Evolutionary conservation across 1,140 invertebrate genomes (phyloP).

Genomic region (Teleogryllus occipitalis): DNA sequence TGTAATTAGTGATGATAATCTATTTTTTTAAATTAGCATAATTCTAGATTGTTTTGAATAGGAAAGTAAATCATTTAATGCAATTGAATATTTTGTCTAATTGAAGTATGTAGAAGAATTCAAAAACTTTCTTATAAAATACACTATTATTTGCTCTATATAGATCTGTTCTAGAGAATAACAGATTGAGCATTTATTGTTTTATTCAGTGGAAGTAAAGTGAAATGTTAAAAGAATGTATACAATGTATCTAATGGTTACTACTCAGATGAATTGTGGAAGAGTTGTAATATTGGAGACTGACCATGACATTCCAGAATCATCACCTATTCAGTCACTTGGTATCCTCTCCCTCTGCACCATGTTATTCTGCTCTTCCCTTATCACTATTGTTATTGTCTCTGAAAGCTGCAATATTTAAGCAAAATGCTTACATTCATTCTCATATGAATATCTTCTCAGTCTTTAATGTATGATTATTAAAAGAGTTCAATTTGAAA

Average conservation of each 20-base stretch:
- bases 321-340: not conserved
- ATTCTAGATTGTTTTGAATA: not conserved
- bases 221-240: not conserved
- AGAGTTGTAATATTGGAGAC: not conserved
- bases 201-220: not conserved
- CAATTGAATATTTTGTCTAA: not conserved
- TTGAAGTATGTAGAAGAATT: not conserved
- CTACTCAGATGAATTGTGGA: not conserved
- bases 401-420: not conserved
- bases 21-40: not conserved
- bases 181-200: not conserved
- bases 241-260: not conserved
- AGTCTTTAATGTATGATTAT: not conserved
- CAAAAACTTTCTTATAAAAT: not conserved
- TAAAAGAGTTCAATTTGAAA: not conserved
- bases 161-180: not conserved
- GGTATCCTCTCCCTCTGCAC: not conserved
- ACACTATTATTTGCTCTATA: not conserved
- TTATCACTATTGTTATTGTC: slow-evolving; percentile 5
- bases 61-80: too few species aligned
- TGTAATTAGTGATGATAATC: not conserved
- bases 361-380: not conserved
- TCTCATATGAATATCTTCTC: not conserved
- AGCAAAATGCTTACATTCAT: not conserved
- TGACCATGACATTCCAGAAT: not conserved